A percentile compares a stretch with the other conserved stretches of the same genome.
Conservation (phyloP, 2,888 invertebrate genomes). For the Tetanocera ferruginea region DNA sequence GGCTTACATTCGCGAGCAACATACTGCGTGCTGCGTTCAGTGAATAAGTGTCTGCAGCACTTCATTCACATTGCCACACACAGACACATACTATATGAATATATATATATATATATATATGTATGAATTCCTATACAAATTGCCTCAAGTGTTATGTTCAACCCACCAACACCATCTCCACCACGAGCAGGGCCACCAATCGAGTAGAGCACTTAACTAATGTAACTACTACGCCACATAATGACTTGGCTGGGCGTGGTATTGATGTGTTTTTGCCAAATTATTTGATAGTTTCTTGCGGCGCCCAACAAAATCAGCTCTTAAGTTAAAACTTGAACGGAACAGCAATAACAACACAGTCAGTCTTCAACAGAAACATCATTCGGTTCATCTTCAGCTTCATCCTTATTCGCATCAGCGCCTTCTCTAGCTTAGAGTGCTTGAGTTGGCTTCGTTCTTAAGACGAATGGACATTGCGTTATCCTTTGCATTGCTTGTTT, state of each 20-base stretch:
- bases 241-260: conserved; percentile 13
- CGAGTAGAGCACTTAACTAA: conserved; percentile 1
- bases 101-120: too few relatives aligned
- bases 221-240: conserved; percentile 5
- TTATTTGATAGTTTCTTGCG: conserved; percentile 17
- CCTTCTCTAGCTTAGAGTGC: background rate
- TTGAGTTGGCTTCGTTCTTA: conserved; percentile 15
- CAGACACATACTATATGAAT: background rate
- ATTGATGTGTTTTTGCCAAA: conserved; percentile 7
- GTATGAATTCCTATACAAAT: too few relatives aligned
- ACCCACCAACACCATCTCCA: too few relatives aligned
- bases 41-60: background rate
- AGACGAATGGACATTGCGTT: conserved; percentile 11
- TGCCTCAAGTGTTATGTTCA: too few relatives aligned
- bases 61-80: background rate
- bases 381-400: background rate
- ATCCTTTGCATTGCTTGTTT: background rate
- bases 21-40: background rate
- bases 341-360: background rate
- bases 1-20: background rate
- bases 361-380: background rate
- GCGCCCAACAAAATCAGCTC: background rate
- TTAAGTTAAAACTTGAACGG: background rate
- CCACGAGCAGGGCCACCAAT: background rate
- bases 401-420: conserved; percentile 1